Conservation (phyloP, 2,797 vertebrate genomes). For the Oreonectes daqikongensis region DNA sequence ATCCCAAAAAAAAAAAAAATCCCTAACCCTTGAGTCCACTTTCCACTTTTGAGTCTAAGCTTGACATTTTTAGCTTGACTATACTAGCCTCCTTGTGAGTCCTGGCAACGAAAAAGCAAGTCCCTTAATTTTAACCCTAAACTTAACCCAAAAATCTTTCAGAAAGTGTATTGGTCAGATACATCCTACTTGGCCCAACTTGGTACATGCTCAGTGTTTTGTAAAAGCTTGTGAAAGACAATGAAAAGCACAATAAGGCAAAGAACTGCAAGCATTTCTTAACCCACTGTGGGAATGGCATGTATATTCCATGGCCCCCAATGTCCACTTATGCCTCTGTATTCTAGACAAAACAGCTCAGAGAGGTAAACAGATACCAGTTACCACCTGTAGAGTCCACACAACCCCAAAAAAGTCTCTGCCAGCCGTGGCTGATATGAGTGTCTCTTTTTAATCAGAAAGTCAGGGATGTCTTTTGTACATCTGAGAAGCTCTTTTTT, state of each 20-base stretch:
- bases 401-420: constrained; percentile 24
- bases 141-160: background rate
- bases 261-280: constrained; percentile 57
- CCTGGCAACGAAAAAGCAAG: background rate
- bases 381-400: constrained; percentile 56
- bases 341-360: constrained; percentile 59
- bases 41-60: too few species aligned
- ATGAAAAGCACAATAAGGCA: constrained; percentile 60
- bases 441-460: constrained; percentile 63
- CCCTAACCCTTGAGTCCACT: too few species aligned
- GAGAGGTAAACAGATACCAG: constrained; percentile 44
- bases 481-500: constrained; percentile 46
- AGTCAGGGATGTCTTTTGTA: constrained; percentile 53
- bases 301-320: constrained; percentile 2
- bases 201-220: too few species aligned
- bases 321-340: constrained; percentile 42
- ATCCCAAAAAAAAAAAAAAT: too few species aligned
- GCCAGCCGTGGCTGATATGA: constrained; percentile 48
- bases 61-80: too few species aligned
- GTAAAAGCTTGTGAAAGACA: background rate
- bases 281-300: constrained; percentile 46
- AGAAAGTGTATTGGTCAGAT: background rate
- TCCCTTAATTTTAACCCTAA: background rate
- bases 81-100: too few species aligned
- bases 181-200: too few species aligned